Evolutionary conservation across 1,140 invertebrate species (phyloP), one percentile per base, ranked within the genome.

Genomic region (Xylocopa sonorina): DNA sequence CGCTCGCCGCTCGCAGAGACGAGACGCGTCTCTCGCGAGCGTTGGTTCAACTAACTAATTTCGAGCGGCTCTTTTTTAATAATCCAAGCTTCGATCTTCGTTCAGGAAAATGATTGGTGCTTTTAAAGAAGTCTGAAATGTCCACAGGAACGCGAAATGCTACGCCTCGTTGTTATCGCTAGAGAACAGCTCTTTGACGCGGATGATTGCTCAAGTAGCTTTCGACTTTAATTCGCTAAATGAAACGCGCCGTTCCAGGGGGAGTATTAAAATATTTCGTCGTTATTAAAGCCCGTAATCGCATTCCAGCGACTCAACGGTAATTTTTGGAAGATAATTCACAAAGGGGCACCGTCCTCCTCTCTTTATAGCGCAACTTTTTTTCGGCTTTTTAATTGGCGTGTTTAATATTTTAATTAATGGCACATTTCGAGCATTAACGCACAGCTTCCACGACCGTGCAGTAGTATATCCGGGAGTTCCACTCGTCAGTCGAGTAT

Each of bases 201-300:
- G 12, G 32, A 3, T 18, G 7, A 41, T 7, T 24, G 1, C 48
- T 29, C n/a, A 43, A 66, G 27, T 21, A 48, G 63, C 18, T 46
- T 10, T 66, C 6, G 14, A 46, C 1, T n/a, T n/a, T 46, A 29
- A 43, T 68, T 53, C 18, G 34, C 29, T 10, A 27, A 24, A 27
- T 18, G 41, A 38, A 75, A 75, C 58, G 60, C 24, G 3, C 12
- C 58, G 21, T 18, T 43, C 72, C n/a, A 3, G 5, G n/a, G 0
- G 41, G 24, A 9, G n/a, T 51, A n/a, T 41, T 34, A 24, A 55
- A 43, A 34, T 32, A 32, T 55, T 57, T 46, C 38, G 38, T 57
- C 50, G 16, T 67, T 57, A 76, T 46, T 63, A 68, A 57, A 32
- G 14, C 16, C 5, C 73, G 67, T 76, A 46, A 76, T 76, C 50